Percentiles rank a stretch among this genome's conserved stretches.
phyloP scores from a whole-genome alignment of 2,888 invertebrate species.

The Aphidoletes aphidimyza region DNA sequence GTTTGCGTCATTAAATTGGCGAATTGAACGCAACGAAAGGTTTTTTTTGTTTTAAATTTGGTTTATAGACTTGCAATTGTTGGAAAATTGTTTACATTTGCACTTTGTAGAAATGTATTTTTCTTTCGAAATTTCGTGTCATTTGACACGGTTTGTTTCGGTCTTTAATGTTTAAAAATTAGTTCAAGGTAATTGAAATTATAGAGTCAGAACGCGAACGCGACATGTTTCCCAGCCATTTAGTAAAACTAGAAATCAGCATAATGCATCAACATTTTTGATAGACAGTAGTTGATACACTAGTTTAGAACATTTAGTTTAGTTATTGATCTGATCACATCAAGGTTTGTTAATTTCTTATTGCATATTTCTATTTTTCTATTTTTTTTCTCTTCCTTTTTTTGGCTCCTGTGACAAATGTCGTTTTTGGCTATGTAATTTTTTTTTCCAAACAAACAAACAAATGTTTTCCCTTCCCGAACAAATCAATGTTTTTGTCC shows the following conservation, averaged over 20 bases:
- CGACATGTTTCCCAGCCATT: too few relatives aligned
- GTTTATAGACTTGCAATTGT: too few relatives aligned
- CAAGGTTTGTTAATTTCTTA: constrained; percentile 31
- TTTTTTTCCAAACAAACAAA: not conserved
- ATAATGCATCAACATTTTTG: too few relatives aligned
- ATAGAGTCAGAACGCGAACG: too few relatives aligned
- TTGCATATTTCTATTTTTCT: constrained; percentile 17
- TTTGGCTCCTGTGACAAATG: not conserved
- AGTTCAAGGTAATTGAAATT: too few relatives aligned
- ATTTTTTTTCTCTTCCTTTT: not conserved
- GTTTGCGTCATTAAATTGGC: not conserved
- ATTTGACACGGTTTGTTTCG: too few relatives aligned
- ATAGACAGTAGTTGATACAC: too few relatives aligned
- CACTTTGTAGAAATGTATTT: too few relatives aligned
- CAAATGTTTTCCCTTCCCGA: constrained; percentile 34
- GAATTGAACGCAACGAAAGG: constrained; percentile 1
- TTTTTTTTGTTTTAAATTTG: not conserved
- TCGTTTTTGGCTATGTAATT: constrained; percentile 26
- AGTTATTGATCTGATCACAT: constrained; percentile 34
- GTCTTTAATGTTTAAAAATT: too few relatives aligned
- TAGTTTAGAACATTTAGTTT: not conserved
- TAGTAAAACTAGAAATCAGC: too few relatives aligned
- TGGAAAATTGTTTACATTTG: too few relatives aligned
- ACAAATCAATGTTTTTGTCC: constrained; percentile 43
- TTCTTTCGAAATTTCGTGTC: too few relatives aligned